Conservation (phyloP, 2,888 invertebrate species). For the Meandrusa payeni region DNA sequence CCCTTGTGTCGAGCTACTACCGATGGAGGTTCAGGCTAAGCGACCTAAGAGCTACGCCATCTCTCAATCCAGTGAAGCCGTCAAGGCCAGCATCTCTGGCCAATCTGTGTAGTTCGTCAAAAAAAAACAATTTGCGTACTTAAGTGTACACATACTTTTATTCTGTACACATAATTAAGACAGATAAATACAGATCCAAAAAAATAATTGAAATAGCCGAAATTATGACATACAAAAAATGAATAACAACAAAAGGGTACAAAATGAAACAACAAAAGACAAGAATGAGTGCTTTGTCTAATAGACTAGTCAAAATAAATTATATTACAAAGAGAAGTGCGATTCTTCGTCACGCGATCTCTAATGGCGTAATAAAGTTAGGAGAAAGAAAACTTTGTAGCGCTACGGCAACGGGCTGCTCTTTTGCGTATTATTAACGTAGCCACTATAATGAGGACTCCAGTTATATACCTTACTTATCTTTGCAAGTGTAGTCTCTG, state of each 20-base stretch:
- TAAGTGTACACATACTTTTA: too few relatives aligned
- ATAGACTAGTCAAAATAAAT: conserved; percentile 63
- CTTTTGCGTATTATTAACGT: conserved; percentile 75
- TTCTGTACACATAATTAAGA: too few relatives aligned
- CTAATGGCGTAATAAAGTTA: conserved; percentile 77
- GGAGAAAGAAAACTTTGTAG: conserved; percentile 70
- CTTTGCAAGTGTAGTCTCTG: conserved; percentile 34
- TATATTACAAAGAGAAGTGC: conserved; percentile 60
- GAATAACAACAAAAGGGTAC: conserved; percentile 11
- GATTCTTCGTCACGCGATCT: conserved; percentile 71
- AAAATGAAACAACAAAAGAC: conserved; percentile 33
- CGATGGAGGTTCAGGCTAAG: too few relatives aligned
- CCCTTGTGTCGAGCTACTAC: too few relatives aligned
- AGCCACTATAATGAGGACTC: conserved; percentile 52
- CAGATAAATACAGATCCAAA: background rate
- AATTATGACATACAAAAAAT: conserved; percentile 13
- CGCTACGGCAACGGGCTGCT: conserved; percentile 48
- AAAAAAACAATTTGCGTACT: too few relatives aligned
- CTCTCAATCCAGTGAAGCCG: too few relatives aligned
- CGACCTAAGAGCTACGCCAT: too few relatives aligned
- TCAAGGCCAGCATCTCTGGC: too few relatives aligned
- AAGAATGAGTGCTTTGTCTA: conserved; percentile 50
- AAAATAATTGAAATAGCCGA: background rate
- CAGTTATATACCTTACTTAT: conserved; percentile 37
- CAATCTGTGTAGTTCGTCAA: too few relatives aligned